Base-by-base conservation (phyloP, 1,140 invertebrate genomes). In the Oryzaephilus surinamensis region DNA sequence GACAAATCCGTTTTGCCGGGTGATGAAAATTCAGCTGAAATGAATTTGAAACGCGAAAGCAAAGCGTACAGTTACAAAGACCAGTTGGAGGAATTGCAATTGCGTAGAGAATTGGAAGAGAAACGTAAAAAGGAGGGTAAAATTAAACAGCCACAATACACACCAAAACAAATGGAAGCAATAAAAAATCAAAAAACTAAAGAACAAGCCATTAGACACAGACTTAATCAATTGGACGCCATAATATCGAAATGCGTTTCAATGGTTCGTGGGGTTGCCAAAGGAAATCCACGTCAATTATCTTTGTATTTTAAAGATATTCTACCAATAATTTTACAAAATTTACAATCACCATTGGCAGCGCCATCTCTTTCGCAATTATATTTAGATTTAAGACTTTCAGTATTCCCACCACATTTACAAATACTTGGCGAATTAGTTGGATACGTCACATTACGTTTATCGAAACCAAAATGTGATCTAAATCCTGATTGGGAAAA, bases 31-130 rank as follows among this genome's bases (percentile, higher is more conserved):
- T 6, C 52, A 73, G 69, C 70, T 44, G 72, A 76, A 11, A 82
- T 85, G 67, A 97, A 98, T 52, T 74, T 98, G 55, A 95, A 93
- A 65, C 71, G 93, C 24, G 94, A 98, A 57, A 97, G 88, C 59
- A 98, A 97, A 68, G 86, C 81, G 2, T 98, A 98, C 61, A 94
- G 90, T 11, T 96, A 92, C 60, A 93, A 95, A 59, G 95, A 98
- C 51, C 95, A 98, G 61, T 69, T 95, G 54, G 94, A 95, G 57
- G 95, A 97, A 61, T 62, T 96, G 37, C 85, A 94, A 54, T 63
- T 98, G 19, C 70, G 86, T 21, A 81, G 90, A 47, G 94, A 97
- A 69, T 65, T 97, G 6, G 94, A 94, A 48, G 89, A 91, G 48
- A 95, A 92, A 57, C 68, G 71, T 32, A 81, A 80, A 46, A 74